phyloP scores from a whole-genome alignment of 1,140 invertebrate species.

The Aplysia californica region DNA sequence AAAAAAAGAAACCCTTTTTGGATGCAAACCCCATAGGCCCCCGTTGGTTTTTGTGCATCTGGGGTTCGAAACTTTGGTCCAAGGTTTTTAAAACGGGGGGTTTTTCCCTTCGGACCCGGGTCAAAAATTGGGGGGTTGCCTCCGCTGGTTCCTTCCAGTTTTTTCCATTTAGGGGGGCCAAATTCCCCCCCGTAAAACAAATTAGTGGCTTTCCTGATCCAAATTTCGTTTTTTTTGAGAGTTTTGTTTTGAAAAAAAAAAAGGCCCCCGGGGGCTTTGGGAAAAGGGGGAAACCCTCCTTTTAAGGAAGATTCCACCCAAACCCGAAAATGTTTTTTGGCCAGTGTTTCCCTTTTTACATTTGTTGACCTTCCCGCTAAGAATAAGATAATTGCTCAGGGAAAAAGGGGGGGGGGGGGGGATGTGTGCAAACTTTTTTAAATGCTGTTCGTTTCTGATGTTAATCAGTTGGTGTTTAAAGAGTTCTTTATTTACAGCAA shows the following conservation, averaged over 20 bases:
- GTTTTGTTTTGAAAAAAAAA: background rate
- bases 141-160: background rate
- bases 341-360: background rate
- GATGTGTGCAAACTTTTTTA: too few relatives aligned
- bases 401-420: too few relatives aligned
- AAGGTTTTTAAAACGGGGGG: background rate
- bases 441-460: too few relatives aligned
- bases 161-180: background rate
- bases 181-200: too few relatives aligned
- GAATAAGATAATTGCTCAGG: background rate
- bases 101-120: background rate
- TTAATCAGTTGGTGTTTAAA: too few relatives aligned
- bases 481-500: too few relatives aligned
- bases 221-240: too few relatives aligned
- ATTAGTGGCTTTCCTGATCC: too few relatives aligned
- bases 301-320: background rate
- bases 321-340: too few relatives aligned
- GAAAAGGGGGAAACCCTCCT: too few relatives aligned
- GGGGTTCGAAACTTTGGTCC: background rate
- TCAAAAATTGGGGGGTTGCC: background rate
- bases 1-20: too few relatives aligned
- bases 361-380: background rate
- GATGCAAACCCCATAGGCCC: background rate
- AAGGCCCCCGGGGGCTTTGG: too few relatives aligned
- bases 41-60: background rate